Evolutionary conservation across 2,113 vertebrate genomes (phyloP), one percentile per base, ranked within the genome.

Genomic region (Cochlearius cochlearius): DNA sequence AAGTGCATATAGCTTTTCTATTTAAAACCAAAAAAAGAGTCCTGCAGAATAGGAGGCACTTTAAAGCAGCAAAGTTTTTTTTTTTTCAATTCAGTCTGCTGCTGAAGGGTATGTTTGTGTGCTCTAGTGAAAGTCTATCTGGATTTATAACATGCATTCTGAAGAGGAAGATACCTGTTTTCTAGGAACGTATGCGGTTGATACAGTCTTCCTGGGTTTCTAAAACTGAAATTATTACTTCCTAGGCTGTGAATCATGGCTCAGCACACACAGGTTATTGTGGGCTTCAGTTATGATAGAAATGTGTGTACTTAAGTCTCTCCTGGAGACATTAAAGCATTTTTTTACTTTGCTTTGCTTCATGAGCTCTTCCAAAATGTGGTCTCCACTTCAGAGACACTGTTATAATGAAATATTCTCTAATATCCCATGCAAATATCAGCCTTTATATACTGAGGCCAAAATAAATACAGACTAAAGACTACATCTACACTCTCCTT

Each of bases 361-460:
- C 81, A 86, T 64, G 72, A 93, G 71, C 56, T 88, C 80, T 96
- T 95, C 92, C 52, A 91, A 81, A 92, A 89, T 82, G 81, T 91
- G 90, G 86, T 92, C 27, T 92, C 50, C 25, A 75, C 69, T 97
- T 97, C 92, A 97, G 91, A 93, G 81, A 94, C 91, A 80, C 69
- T 76, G 75, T 80, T 97, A 80, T 62, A 95, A 91, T 94, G 85
- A 96, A 97, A 82, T 96, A 94, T 87, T 98, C 97, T 96, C 94
- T 98, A 95, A 97, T 92, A 94, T 77, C 52, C 53, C 87, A 90
- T 97, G 60, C 76, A 97, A 98, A 97, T 97, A 94, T 71, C 79
- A 95, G 47, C 47, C 83, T 95, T 89, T 94, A 94, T 92, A 79
- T 86, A 39, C 82, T 63, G 12, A 78, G n/a, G 29, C 68, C 56